Evolutionary conservation across 2,113 vertebrate genomes (phyloP).

Genomic region (Cynocephalus volans): DNA sequence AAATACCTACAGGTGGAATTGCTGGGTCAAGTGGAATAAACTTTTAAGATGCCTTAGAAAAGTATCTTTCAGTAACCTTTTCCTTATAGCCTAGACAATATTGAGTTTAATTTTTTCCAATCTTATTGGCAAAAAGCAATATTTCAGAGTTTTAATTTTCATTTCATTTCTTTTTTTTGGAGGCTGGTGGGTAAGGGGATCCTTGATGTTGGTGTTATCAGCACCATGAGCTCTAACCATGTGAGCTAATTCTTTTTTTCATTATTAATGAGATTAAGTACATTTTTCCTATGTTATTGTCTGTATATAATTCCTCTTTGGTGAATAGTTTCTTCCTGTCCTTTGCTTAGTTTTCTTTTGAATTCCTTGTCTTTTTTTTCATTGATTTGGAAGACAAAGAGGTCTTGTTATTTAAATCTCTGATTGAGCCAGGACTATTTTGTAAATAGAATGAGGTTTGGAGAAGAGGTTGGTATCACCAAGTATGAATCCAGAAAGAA

Average conservation of each 20-base stretch:
- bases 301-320: not conserved
- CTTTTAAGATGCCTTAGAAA: not conserved
- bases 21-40: not conserved
- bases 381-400: not conserved
- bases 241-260: not conserved
- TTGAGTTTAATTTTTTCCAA: not conserved
- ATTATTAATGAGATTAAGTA: not conserved
- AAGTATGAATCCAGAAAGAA: not conserved
- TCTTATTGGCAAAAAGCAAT: not conserved
- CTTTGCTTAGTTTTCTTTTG: not conserved
- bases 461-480: not conserved
- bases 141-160: not conserved
- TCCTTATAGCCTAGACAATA: not conserved
- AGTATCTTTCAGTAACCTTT: not conserved
- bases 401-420: not conserved
- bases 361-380: not conserved
- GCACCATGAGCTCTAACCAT: too few relatives aligned
- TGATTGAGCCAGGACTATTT: not conserved
- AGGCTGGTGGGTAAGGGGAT: too few relatives aligned
- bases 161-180: not conserved
- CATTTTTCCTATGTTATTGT: not conserved
- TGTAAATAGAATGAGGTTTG: slow-evolving; percentile 27
- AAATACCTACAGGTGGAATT: slow-evolving; percentile 5
- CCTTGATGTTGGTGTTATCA: too few relatives aligned
- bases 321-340: not conserved